Evolutionary conservation across 2,797 vertebrate genomes (phyloP).

Genomic region (Notolabrus celidotus): DNA sequence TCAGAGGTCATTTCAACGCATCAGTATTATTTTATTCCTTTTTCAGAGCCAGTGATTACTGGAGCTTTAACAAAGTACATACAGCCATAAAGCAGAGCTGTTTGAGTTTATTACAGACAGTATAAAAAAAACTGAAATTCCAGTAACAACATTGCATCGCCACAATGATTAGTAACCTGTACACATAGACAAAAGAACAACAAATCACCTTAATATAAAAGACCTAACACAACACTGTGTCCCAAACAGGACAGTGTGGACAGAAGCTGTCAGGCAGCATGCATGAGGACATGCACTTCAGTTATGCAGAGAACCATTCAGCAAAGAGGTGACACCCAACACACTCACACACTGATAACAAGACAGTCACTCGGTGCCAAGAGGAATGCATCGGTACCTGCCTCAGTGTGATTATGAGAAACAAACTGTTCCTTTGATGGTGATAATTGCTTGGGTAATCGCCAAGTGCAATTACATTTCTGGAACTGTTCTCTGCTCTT

Average conservation of each 20-base stretch:
- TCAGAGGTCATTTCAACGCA: too few species aligned
- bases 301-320: background rate
- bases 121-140: background rate
- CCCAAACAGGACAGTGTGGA: background rate
- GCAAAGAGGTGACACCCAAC: background rate
- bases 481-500: conserved; percentile 44
- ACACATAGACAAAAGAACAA: background rate
- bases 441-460: conserved; percentile 41
- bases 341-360: background rate
- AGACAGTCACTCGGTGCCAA: background rate
- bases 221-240: background rate
- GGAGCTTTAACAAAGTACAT: too few species aligned
- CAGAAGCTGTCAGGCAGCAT: background rate
- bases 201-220: background rate
- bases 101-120: background rate
- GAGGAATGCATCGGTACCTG: conserved; percentile 2
- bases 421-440: conserved; percentile 43
- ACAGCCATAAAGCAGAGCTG: background rate
- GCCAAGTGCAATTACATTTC: conserved; percentile 55
- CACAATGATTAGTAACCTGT: background rate
- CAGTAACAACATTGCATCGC: background rate
- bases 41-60: too few species aligned
- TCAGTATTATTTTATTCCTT: too few species aligned
- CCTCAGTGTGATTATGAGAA: background rate
- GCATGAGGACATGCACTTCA: background rate